Evolutionary conservation across 2,797 vertebrate species (phyloP).

Genomic region (Pachyuromys duprasi): DNA sequence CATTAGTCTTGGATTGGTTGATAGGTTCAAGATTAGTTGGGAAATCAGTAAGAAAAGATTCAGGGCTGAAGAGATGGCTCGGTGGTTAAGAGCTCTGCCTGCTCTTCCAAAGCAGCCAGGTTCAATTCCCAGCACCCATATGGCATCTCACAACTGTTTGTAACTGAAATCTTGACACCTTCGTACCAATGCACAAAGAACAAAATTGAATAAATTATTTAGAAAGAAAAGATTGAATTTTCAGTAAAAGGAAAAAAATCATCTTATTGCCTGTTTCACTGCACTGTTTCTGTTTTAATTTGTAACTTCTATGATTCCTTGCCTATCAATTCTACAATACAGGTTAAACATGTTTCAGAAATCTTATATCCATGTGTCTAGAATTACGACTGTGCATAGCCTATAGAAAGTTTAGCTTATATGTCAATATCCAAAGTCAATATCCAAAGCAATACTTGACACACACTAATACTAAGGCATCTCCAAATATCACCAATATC

Average conservation of each 20-base stretch:
- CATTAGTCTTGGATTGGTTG: background rate
- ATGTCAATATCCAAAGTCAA: background rate
- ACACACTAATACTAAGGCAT: background rate
- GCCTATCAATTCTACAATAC: background rate
- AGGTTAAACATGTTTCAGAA: background rate
- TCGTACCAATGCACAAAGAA: too few relatives aligned
- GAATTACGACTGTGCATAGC: background rate
- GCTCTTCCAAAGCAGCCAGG: too few relatives aligned
- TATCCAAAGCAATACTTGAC: background rate
- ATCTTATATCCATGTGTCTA: background rate
- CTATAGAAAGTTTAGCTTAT: background rate
- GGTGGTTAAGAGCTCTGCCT: too few relatives aligned
- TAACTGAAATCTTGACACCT: too few relatives aligned
- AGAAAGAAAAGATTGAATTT: background rate
- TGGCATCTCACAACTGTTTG: too few relatives aligned
- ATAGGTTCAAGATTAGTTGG: background rate
- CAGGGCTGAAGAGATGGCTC: too few relatives aligned
- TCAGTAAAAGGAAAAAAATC: background rate
- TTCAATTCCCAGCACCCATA: too few relatives aligned
- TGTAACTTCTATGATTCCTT: background rate
- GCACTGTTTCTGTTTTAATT: background rate
- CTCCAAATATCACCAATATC: background rate
- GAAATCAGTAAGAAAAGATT: background rate
- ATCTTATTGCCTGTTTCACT: background rate
- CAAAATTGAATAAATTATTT: too few relatives aligned